These are phyloP conservation scores for Meloidogyne floridensis DNA, from an alignment of 1,140 invertebrate genomes.

Conservation along the genomic window DNA sequence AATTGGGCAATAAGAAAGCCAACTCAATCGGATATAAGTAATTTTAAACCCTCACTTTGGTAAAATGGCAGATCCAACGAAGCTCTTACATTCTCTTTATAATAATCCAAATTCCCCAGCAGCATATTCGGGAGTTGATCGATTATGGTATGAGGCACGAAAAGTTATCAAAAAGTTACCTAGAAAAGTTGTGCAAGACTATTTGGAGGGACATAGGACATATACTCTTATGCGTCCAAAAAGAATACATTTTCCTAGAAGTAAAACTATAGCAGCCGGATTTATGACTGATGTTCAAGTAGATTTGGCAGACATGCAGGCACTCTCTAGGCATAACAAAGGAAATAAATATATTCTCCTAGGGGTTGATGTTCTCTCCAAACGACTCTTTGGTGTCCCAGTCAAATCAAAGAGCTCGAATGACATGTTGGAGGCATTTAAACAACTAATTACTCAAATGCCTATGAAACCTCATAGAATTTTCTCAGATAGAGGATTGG, in stretches of 20 bases:
- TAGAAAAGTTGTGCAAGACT: constrained; percentile 11
- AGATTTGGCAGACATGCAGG: constrained; percentile 26
- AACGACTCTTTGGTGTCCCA: constrained; percentile 12
- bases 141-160: constrained; percentile 25
- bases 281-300: constrained; percentile 30
- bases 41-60: too few relatives aligned
- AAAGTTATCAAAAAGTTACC: neutral
- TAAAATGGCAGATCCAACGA: neutral
- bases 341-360: constrained; percentile 25
- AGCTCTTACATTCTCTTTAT: constrained; percentile 16
- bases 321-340: constrained; percentile 1
- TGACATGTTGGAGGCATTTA: constrained; percentile 18
- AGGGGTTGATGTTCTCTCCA: constrained; percentile 23
- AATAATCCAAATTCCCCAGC: neutral
- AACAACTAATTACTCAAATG: neutral
- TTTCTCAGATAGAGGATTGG: constrained; percentile 19
- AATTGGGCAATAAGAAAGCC: too few relatives aligned
- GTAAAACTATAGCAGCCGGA: constrained; percentile 29
- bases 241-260: neutral
- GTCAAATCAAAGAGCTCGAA: constrained; percentile 13
- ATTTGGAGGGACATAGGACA: constrained; percentile 17
- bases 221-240: constrained; percentile 13
- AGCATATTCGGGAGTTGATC: neutral
- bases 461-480: constrained; percentile 17
- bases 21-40: too few relatives aligned